Base-by-base conservation (phyloP, 2,797 vertebrate species). In the Poeciliopsis gracilis region DNA sequence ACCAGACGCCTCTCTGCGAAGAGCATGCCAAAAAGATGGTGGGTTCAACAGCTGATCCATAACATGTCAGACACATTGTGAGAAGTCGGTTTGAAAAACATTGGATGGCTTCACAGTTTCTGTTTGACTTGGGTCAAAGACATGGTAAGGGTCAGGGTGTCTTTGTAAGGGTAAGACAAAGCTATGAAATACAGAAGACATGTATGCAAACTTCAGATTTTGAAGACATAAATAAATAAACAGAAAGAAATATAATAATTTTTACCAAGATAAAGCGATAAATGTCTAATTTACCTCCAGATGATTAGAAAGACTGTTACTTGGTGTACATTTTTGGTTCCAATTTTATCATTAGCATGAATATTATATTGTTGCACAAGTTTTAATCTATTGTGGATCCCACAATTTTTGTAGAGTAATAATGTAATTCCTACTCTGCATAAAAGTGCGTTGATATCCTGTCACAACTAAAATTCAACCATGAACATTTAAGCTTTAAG, bases 21-120 rank as follows among this genome's bases (percentile, higher is more conserved):
- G 98, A 99, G 95, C 98, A 99, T 95, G 98, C 98, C 97, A 98
- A 99, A 97, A 99, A 99, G 95, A 99, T 99, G 98, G 98, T 99
- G 91, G 95, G 95, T 86, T 75, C 20, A 38, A 0, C 11, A 53
- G 76, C 77, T 13, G 41, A 75, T 36, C 16, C 43, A 25, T 49
- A 75, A 33, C 41, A 63, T 51, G 67, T 45, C 77, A 11, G 18
- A 2, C 23, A 70, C 28, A 8, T 33, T 63, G 30, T 61, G 59
- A 18, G 28, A 18, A 33, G 6, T 33, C 23, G 7, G 30, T 33
- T 36, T 18, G 28, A 18, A 63, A 63, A 63, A 61, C 12, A 61
- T 30, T 33, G 28, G 12, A 16, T 33, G 28, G 23, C 12, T n/a
- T 6, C 3, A 33, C 6, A 33, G 30, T 18, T 7, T 33, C 30